Evolutionary conservation across 2,113 vertebrate genomes (phyloP), one percentile per base, ranked within the genome.

Genomic region (Mixornis gularis): DNA sequence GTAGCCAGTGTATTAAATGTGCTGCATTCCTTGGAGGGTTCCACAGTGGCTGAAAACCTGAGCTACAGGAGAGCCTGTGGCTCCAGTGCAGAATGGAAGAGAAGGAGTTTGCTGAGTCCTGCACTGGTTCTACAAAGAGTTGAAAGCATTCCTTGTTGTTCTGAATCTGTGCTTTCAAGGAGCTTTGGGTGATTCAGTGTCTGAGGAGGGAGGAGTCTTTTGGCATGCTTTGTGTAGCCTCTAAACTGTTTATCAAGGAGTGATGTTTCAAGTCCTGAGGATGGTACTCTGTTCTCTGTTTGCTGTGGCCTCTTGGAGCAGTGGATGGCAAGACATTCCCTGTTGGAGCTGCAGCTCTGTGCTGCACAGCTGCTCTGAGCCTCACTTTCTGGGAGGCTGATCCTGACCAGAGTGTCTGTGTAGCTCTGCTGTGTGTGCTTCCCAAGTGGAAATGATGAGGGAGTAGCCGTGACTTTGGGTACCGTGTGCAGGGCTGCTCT

Each of bases 61-160:
- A 65, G 48, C 71, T 88, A 38, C 41, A 34, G 66, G 74, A 82
- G 43, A 14, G 25, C 71, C n/a, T 58, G 44, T n/a, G 56, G 26
- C 19, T 89, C 43, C 0, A 2, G 0, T 78, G 83, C 43, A 11
- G 7, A 65, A n/a, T 5, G 38, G 13, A 36, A 43, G 48, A 92
- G 43, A 25, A 64, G 44, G 41, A 77, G 49, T 65, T 68, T 44
- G 13, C 30, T 13, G 68, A 34, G 36, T 40, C 13, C 34, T 68
- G 0, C 8, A 1, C 2, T 40, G 59, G 9, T 0, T 93, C n/a
- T 17, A 0, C 32, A 24, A 40, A 32, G 59, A 48, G 6, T 12
- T 44, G 24, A 58, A 52, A 41, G 34, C 38, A 81, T 71, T 68
- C 17, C 25, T 46, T 40, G 2, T 48, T 17, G 8, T 40, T 83